Percentiles rank a stretch among this genome's conserved stretches.
Evolutionary conservation across 2,797 vertebrate species (phyloP).

Genomic region (Scyliorhinus canicula): DNA sequence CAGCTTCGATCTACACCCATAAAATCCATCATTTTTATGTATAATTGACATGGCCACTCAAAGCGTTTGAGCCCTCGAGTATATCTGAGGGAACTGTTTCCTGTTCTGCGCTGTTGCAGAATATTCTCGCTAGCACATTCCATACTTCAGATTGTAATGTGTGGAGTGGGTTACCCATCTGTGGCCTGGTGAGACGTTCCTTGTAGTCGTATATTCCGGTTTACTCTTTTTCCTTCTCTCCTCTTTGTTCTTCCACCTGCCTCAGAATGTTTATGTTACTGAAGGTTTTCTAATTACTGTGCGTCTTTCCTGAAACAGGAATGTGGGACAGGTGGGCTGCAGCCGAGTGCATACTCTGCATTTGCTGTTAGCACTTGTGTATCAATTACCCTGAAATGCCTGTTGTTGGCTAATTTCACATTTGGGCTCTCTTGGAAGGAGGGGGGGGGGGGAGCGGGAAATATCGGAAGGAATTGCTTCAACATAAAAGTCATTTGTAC

Average conservation of each 20-base stretch:
- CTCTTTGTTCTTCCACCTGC: neutral
- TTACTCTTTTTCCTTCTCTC: neutral
- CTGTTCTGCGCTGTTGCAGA: neutral
- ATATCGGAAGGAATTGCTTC: neutral
- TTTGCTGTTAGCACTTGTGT: neutral
- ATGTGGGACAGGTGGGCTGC: neutral
- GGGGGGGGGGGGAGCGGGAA: no score
- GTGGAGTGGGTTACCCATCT: neutral
- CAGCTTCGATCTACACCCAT: neutral
- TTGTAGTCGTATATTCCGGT: neutral
- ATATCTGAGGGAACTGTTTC: neutral
- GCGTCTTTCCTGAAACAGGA: neutral
- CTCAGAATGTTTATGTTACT: neutral
- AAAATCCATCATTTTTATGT: neutral
- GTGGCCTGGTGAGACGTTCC: neutral
- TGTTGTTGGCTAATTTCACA: neutral
- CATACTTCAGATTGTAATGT: neutral
- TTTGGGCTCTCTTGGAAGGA: no score
- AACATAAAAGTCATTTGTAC: neutral
- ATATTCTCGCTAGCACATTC: neutral
- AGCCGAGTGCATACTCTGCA: neutral
- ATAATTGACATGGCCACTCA: neutral
- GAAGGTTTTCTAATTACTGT: neutral
- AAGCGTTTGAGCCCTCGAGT: neutral
- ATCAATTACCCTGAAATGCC: neutral